Evolutionary conservation across 2,888 invertebrate genomes (phyloP), one percentile per base, ranked within the genome.

Genomic region (Temnothorax rugatulus): DNA sequence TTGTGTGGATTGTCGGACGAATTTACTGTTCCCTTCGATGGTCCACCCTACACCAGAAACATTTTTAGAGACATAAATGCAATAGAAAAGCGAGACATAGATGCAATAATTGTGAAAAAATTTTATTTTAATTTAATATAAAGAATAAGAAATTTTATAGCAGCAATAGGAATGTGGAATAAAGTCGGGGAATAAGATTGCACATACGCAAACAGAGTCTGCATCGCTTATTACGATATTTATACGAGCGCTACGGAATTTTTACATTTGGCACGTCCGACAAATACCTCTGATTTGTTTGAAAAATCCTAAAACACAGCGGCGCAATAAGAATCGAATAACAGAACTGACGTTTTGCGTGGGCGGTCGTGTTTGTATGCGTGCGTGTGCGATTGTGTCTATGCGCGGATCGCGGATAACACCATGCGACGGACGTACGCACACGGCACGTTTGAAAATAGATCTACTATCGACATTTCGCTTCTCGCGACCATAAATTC

Each of bases 391-490:
- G 52, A 21, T 21, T 18, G 52, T 21, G 50, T 50, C 50, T 50
- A 54, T 3, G 52, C 64, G 52, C 50, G 52, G 34, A 64, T 74
- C 75, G 63, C 52, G 84, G n/a, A 76, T 57, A 84, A 69, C 76
- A 54, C 61, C 76, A 50, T 57, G 57, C 76, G 50, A 38, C 41
- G 82, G 54, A 84, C 61, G 54, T 64, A 77, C 57, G 34, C 76
- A 79, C 85, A 38, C 44, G 61, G 61, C 83, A 74, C 75, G 82
- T 69, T 84, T 84, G 82, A 85, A 88, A 86, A 88, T 89, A 88
- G 89, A 88, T 89, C 86, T 83, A 82, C 82, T 83, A 84, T 88
- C 87, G 88, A 87, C 82, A 84, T 83, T 79, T 86, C 88, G 69
- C 64, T 85, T 74, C 75, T 64, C 83, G 84, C 61, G 73, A 59